phyloP scores from a whole-genome alignment of 2,113 vertebrate genomes.

The Gallinago paraguaiae region DNA sequence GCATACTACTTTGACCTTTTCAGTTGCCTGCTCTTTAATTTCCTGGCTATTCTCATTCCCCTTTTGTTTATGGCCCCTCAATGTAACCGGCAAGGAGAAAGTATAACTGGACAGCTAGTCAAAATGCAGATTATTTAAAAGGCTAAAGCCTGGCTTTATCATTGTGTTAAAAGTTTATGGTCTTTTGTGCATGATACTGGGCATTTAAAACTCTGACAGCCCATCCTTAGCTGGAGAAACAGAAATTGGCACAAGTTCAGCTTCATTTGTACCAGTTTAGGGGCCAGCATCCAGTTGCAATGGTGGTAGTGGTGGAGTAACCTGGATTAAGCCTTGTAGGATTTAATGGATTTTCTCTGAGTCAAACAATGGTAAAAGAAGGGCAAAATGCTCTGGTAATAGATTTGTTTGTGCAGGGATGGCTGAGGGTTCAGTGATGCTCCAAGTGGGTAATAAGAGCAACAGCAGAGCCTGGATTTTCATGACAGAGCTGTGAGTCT shows the following conservation, averaged over 20 bases:
- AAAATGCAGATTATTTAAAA: conserved; percentile 23
- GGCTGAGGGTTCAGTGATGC: neutral
- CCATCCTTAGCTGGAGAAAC: neutral
- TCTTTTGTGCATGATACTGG: neutral
- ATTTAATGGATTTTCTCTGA: neutral
- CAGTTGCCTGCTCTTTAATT: conserved; percentile 20
- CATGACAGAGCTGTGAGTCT: neutral
- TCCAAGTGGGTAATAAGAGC: neutral
- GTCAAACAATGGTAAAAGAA: neutral
- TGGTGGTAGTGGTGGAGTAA: neutral
- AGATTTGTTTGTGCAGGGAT: neutral
- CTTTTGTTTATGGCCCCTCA: neutral
- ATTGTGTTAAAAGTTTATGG: neutral
- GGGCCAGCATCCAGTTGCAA: neutral
- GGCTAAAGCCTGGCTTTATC: neutral
- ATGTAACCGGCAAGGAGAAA: neutral
- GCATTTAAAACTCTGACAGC: neutral
- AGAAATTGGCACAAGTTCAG: neutral
- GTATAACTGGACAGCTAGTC: neutral
- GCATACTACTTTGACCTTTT: conserved; percentile 32
- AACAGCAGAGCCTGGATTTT: neutral
- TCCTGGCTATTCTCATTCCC: neutral
- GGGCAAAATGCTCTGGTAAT: neutral
- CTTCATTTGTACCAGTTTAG: neutral
- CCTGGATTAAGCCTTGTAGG: neutral